Conservation (phyloP, 2,888 invertebrate genomes). For the Allygus modestus region DNA sequence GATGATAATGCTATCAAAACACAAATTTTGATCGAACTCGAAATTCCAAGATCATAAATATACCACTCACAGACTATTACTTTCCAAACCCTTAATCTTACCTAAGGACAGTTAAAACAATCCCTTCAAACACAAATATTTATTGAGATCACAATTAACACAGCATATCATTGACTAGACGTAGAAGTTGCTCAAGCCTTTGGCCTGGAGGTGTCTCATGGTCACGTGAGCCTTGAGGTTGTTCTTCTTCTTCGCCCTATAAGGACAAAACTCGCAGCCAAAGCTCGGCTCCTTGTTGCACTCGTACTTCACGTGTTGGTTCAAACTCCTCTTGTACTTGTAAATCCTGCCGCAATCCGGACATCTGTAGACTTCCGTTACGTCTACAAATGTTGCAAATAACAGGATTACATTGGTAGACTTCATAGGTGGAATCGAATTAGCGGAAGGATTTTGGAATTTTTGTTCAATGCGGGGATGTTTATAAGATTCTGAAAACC, state of each 20-base stretch:
- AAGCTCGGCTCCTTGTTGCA: constrained; percentile 71
- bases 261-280: constrained; percentile 71
- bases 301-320: constrained; percentile 75
- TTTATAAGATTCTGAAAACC: no score
- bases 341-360: constrained; percentile 55
- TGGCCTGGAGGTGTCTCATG: neutral
- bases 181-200: neutral
- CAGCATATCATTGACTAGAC: constrained; percentile 16
- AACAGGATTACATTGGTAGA: no score
- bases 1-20: no score
- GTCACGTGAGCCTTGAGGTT: constrained; percentile 43
- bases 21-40: no score
- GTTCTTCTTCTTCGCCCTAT: constrained; percentile 49
- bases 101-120: no score
- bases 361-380: constrained; percentile 30
- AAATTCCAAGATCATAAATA: no score
- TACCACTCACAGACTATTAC: no score
- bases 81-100: no score
- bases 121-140: neutral
- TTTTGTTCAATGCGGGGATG: no score
- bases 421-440: no score
- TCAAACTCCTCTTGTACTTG: constrained; percentile 72
- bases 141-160: constrained; percentile 10
- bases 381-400: neutral
- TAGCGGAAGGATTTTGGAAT: no score